Evolutionary conservation across 2,113 vertebrate genomes (phyloP), one percentile per base, ranked within the genome.

Genomic region (Larimichthys crocea): DNA sequence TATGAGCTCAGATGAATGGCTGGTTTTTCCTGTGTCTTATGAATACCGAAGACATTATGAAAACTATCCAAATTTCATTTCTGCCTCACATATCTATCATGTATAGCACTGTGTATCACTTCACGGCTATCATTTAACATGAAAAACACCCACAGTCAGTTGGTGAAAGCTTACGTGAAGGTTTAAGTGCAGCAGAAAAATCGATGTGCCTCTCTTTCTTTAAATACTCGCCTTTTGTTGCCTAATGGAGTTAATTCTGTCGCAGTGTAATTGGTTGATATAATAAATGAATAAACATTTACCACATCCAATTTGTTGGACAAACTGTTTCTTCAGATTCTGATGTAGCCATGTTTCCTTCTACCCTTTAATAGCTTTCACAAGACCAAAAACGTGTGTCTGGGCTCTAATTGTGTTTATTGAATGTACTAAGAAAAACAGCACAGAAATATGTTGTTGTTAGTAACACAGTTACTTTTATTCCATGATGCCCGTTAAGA

Each of bases 1-100:
- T 70, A 74, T 29, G 82, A 88, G 92, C 89, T 86, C 85, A 92
- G 91, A 95, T 89, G 91, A 94, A 95, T 94, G 90, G 84, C 82
- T 92, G 91, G 65, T 91, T 94, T 86, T 86, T 67, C 74, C 70
- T 68, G 79, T 74, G 78, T 75, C 81, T 90, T 73, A 67, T 14
- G 84, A 91, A 90, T 63, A 83, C 80, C 61, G 57, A 80, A 67
- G 83, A 89, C 90, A 89, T 93, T 92, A 94, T 91, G 85, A 91
- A 94, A 94, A 90, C 82, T 59, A 88, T 83, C 77, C 77, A 92
- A 80, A 91, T 94, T 91, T 92, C 75, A 92, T 94, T 92, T 92
- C 88, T 90, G 86, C 88, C 85, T 74, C 44, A 66, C 71, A 73
- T 79, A 89, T 93, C 70, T 61, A 83, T 94, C 86, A 88, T 14